These are phyloP conservation scores for Paradisaea rubra DNA, from an alignment of 2,113 vertebrate genomes.

Conservation along the genomic window DNA sequence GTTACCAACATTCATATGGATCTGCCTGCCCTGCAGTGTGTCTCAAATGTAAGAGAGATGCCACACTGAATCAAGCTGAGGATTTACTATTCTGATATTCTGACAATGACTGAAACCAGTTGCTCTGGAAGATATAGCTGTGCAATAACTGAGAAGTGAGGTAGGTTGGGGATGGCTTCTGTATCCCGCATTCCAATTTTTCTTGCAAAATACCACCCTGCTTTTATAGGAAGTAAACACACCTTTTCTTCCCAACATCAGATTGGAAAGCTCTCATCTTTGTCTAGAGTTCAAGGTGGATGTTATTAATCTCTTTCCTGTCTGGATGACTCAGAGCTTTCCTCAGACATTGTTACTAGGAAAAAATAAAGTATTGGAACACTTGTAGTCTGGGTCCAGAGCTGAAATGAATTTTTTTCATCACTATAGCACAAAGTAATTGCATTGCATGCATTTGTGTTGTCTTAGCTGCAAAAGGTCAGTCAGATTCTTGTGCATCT, in stretches of 20 bases:
- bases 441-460: neutral
- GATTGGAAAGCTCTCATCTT: neutral
- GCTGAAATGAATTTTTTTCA: neutral
- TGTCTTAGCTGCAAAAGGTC: constrained; percentile 3
- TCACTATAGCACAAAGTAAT: neutral
- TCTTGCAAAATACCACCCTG: neutral
- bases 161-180: neutral
- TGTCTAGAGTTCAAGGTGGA: neutral
- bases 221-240: neutral
- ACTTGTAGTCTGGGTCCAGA: neutral
- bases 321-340: constrained; percentile 20
- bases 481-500: neutral
- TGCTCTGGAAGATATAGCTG: neutral
- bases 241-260: neutral
- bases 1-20: neutral
- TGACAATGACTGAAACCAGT: neutral
- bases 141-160: neutral
- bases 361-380: neutral
- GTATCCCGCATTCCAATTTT: neutral
- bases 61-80: neutral
- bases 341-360: neutral
- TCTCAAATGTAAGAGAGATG: neutral
- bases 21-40: neutral
- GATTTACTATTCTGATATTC: neutral
- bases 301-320: neutral